Base-by-base conservation (phyloP, 2,888 invertebrate species). In the Entomobrya multifasciata region DNA sequence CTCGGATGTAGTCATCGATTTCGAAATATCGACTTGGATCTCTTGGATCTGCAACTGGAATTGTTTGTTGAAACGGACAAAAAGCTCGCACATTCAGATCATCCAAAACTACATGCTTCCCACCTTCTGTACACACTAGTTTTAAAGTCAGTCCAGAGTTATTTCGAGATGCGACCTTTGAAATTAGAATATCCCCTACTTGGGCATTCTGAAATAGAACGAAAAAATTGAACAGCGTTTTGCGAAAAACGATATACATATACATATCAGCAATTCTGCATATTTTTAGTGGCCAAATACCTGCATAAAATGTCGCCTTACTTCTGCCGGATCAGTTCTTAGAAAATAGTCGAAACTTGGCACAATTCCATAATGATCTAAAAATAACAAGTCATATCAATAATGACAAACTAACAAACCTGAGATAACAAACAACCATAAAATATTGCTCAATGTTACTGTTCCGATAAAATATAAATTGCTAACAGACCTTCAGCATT, bases 291-390 rank as follows among this genome's bases (percentile, higher is more conserved):
- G 15, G 52, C 20, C 52, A 11, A n/a, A 57, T 22, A 97, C 97
- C 94, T 96, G 95, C 93, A 96, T 95, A 92, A 97, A 96, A 93
- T 96, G 96, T 87, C 96, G 94, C 88, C 96, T 94, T 89, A 96
- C 94, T 84, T 95, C 96, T 20, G 95, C 94, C 91, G 96, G 96
- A 91, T 97, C 97, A 91, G 96, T 95, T 92, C 94, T 95, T 91
- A 97, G 94, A 92, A 96, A 98, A 78, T 95, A 95, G 93, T 98
- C 98, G 93, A 96, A 95, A 0, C 97, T 96, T 88, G 98, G 97
- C 94, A 97, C 95, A 90, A 96, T 94, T 22, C 96, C 96, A 94
- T 94, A 96, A 92, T 95, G 94, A 93, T 96, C 95, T 95, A 93
- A 70, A 94, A 36, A 36, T 36, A 36, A 6, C 36, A 36, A 6